Evolutionary conservation across 2,888 invertebrate species (phyloP).

Genomic region (Temnothorax ravouxi): DNA sequence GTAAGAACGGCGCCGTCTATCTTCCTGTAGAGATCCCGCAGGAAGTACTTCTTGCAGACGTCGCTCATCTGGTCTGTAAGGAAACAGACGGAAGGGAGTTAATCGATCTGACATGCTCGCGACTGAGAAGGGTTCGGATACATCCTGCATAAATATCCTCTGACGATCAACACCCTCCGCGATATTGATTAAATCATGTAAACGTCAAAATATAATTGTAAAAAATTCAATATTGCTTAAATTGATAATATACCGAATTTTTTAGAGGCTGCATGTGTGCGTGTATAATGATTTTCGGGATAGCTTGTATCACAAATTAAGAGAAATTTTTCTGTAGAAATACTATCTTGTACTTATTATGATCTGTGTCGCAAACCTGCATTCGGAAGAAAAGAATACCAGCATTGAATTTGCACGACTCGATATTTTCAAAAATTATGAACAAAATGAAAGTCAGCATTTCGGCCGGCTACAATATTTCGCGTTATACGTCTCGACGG

Average conservation of each 20-base stretch:
- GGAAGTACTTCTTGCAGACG: constrained; percentile 95
- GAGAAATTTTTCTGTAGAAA: neutral
- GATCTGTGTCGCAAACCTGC: neutral
- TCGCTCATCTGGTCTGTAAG: constrained; percentile 95
- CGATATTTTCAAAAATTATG: constrained; percentile 30
- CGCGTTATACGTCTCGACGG: neutral
- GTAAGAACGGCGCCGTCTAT: constrained; percentile 96
- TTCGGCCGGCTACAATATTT: neutral
- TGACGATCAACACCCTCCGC: neutral
- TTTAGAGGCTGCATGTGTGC: too few species aligned
- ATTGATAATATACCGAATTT: too few species aligned
- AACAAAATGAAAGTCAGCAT: neutral
- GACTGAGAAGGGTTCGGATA: neutral
- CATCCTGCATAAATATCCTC: neutral
- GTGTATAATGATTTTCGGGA: neutral
- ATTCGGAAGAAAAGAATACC: neutral
- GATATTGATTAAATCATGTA: neutral
- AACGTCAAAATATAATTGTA: neutral
- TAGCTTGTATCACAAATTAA: neutral
- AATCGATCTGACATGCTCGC: constrained; percentile 19
- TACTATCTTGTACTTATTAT: neutral
- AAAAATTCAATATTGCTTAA: neutral
- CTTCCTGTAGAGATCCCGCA: constrained; percentile 95
- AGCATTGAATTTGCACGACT: neutral
- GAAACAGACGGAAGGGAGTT: constrained; percentile 30